A percentile compares a stretch with the other conserved stretches of the same genome.
Evolutionary conservation across 2,113 vertebrate species (phyloP).

Genomic region (Pygoscelis adeliae): DNA sequence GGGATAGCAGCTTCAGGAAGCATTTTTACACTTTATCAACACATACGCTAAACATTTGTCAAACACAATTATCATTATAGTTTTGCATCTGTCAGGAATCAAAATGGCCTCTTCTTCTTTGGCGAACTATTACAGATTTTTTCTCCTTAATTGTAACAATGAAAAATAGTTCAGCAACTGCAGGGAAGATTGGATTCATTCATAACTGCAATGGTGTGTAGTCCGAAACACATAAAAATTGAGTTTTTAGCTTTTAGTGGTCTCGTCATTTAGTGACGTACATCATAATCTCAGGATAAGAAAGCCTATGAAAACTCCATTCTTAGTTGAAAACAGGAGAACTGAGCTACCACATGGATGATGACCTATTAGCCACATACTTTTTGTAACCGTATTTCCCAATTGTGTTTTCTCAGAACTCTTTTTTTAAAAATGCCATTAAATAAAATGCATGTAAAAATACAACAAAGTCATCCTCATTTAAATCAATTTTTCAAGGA

Average conservation of each 20-base stretch:
- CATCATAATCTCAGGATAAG: neutral
- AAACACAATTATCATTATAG: neutral
- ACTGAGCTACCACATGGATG: neutral
- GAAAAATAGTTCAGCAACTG: neutral
- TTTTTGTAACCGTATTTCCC: neutral
- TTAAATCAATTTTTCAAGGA: neutral
- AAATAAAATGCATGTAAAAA: neutral
- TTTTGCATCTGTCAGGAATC: neutral
- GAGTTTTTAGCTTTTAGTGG: neutral
- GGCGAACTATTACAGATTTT: neutral
- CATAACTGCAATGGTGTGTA: neutral
- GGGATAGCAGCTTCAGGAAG: neutral
- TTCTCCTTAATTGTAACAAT: neutral
- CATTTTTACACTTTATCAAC: neutral
- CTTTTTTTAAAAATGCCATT: neutral
- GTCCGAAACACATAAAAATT: neutral
- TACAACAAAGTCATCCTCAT: neutral
- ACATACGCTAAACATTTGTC: neutral
- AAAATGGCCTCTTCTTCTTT: neutral
- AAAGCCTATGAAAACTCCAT: neutral
- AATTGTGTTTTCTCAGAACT: neutral
- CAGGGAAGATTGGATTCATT: neutral
- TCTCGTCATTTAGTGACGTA: neutral
- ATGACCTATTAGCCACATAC: neutral
- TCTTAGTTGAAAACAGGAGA: neutral